These are phyloP conservation scores for Pseudomyrmex gracilis DNA, from an alignment of 1,140 invertebrate species.

Conservation along the genomic window DNA sequence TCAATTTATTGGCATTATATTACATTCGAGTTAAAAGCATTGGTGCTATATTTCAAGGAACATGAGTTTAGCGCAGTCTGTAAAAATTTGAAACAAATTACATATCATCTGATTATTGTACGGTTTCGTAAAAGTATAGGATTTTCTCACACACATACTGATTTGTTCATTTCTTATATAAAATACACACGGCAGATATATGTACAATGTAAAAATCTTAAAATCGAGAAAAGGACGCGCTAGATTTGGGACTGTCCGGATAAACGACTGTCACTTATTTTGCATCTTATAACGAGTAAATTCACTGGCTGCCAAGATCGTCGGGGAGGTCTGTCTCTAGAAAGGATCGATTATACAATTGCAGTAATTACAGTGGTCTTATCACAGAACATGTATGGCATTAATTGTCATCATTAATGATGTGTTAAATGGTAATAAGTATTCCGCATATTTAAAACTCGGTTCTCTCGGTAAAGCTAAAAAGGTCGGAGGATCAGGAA, in stretches of 20 bases:
- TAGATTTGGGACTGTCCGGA: constrained; percentile 79
- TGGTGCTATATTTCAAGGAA: constrained; percentile 72
- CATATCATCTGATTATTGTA: constrained; percentile 63
- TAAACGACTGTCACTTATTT: constrained; percentile 72
- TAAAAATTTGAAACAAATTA: constrained; percentile 73
- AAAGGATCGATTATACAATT: constrained; percentile 82
- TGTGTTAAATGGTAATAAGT: constrained; percentile 78
- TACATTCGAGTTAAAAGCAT: constrained; percentile 69
- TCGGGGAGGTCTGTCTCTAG: constrained; percentile 62
- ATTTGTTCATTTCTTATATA: constrained; percentile 76
- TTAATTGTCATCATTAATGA: constrained; percentile 85
- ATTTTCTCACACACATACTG: constrained; percentile 41
- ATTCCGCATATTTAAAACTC: constrained; percentile 78
- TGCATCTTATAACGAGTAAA: constrained; percentile 73
- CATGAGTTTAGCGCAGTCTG: constrained; percentile 74
- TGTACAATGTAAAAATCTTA: constrained; percentile 74
- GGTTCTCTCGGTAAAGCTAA: constrained; percentile 81
- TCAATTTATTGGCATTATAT: constrained; percentile 66
- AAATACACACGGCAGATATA: constrained; percentile 68
- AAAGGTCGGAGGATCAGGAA: constrained; percentile 83
- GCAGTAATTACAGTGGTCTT: constrained; percentile 86
- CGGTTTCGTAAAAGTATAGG: constrained; percentile 69
- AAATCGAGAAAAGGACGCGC: constrained; percentile 66
- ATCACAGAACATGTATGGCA: constrained; percentile 87
- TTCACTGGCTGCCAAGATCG: constrained; percentile 82